Evolutionary conservation across 2,113 vertebrate genomes (phyloP).

Genomic region (Phoxinus phoxinus): DNA sequence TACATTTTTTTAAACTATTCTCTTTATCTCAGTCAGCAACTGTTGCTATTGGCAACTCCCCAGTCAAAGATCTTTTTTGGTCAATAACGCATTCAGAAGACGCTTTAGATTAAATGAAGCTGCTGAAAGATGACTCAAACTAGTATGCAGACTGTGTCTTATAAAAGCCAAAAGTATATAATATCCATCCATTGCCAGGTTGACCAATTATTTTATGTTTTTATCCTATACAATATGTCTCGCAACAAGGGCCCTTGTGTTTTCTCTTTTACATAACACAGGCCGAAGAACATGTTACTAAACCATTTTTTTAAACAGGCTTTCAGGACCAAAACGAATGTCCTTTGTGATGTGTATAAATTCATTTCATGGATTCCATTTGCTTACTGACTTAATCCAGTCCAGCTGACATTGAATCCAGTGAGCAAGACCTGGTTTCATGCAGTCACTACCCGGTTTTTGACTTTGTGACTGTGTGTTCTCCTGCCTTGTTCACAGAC

Average conservation of each 20-base stretch:
- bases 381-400: neutral
- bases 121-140: neutral
- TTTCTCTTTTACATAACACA: neutral
- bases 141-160: neutral
- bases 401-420: neutral
- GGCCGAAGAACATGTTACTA: neutral
- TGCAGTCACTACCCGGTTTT: neutral
- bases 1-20: slow-evolving; percentile 1
- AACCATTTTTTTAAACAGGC: neutral
- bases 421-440: slow-evolving; percentile 7
- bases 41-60: slow-evolving; percentile 30
- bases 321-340: neutral
- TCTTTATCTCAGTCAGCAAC: neutral
- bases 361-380: slow-evolving; percentile 18
- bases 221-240: neutral
- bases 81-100: neutral
- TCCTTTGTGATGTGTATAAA: slow-evolving; percentile 1
- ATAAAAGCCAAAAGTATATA: neutral
- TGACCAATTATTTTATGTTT: neutral
- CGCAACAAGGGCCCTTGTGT: neutral
- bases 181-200: neutral
- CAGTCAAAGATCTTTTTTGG: neutral
- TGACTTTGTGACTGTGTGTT: slow-evolving; percentile 17
- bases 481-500: slow-evolving; percentile 52
- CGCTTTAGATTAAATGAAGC: neutral